These are phyloP conservation scores for Drosophila parabipectinata DNA, from an alignment of 1,140 invertebrate genomes.

Conservation along the genomic window DNA sequence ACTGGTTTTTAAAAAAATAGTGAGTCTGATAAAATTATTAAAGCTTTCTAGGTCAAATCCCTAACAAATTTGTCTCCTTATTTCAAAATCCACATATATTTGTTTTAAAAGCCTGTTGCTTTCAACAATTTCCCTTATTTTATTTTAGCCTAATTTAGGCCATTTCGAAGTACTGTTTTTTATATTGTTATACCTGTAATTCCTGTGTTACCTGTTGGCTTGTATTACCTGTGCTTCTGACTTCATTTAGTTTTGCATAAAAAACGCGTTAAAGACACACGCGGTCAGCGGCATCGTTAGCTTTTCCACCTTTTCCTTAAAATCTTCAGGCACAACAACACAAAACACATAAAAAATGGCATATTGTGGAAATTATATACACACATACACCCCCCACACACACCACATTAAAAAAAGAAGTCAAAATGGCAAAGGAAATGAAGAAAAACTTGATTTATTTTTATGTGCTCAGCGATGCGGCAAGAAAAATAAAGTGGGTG, in stretches of 20 bases:
- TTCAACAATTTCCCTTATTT: no score
- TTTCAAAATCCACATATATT: no score
- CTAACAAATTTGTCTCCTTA: no score
- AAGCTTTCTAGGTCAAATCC: no score
- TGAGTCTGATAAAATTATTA: no score
- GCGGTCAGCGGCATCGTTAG: conserved; percentile 43
- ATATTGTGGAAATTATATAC: conserved; percentile 47
- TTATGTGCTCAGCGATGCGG: conserved; percentile 75
- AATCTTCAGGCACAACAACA: conserved; percentile 9
- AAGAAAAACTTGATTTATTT: conserved; percentile 82
- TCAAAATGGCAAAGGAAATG: conserved; percentile 69
- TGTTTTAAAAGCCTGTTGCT: no score
- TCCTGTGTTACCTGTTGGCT: conserved; percentile 6
- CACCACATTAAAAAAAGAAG: conserved; percentile 16
- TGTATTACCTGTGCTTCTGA: conserved; percentile 20
- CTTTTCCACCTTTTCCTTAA: conserved; percentile 20
- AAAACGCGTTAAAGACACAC: conserved; percentile 63
- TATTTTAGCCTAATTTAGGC: neutral
- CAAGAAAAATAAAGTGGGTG: conserved; percentile 10
- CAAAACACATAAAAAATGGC: conserved; percentile 51
- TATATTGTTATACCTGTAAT: neutral
- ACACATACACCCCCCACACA: conserved; percentile 27
- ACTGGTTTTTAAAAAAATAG: no score
- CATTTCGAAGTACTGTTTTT: neutral
- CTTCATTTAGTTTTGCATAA: conserved; percentile 79